These are phyloP conservation scores for Melanotaenia parkinsoni DNA, from an alignment of 2,797 vertebrate genomes.

Conservation along the genomic window DNA sequence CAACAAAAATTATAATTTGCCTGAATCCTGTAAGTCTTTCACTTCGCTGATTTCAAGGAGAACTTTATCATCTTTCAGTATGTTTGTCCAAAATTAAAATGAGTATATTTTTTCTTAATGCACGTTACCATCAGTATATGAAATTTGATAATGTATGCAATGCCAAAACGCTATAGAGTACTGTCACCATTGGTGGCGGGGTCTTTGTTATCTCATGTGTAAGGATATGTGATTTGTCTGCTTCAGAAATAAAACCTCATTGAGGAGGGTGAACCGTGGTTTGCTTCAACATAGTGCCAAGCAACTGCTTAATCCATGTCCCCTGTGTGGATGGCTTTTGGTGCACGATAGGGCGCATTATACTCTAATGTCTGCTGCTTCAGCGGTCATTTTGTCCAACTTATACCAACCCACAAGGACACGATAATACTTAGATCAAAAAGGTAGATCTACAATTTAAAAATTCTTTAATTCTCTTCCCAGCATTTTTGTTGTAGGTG, in stretches of 20 bases:
- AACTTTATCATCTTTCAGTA: conserved; percentile 2
- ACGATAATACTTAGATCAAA: too few relatives aligned
- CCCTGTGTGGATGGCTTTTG: background rate
- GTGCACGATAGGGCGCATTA: background rate
- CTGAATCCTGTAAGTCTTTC: background rate
- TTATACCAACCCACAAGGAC: background rate
- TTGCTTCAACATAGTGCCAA: background rate
- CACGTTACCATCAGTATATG: background rate
- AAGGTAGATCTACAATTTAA: too few relatives aligned
- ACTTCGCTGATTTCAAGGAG: background rate
- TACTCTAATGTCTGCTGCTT: background rate
- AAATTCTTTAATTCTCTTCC: too few relatives aligned
- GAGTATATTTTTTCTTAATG: background rate
- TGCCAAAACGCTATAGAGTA: too few relatives aligned
- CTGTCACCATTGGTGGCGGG: too few relatives aligned
- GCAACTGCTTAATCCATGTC: too few relatives aligned
- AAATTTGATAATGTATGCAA: background rate
- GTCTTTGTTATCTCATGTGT: background rate
- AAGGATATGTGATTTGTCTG: background rate
- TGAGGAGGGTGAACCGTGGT: background rate
- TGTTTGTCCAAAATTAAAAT: conserved; percentile 5
- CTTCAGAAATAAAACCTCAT: too few relatives aligned
- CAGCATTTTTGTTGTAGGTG: background rate
- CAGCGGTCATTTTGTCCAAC: too few relatives aligned
- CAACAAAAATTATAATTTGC: background rate